Evolutionary conservation across 2,888 invertebrate species (phyloP).

Genomic region (Teleiodes luculella): DNA sequence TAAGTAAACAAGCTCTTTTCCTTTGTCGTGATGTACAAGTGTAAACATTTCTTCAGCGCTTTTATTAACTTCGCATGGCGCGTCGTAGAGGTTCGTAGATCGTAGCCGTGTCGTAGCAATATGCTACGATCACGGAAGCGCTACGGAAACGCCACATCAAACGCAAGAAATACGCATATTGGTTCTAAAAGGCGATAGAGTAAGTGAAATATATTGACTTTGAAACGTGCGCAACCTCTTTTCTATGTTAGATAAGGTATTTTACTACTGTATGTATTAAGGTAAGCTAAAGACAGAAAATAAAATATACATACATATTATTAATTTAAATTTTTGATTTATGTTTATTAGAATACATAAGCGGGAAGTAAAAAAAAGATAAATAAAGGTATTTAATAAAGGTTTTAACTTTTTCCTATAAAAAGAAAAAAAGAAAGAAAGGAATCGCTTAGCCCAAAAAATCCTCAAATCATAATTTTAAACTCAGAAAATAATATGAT

Average conservation of each 20-base stretch:
- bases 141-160: conserved; percentile 8
- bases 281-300: too few species aligned
- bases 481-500: not conserved
- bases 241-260: not conserved
- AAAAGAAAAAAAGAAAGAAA: too few species aligned
- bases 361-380: too few species aligned
- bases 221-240: not conserved
- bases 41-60: conserved; percentile 7
- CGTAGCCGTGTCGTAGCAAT: conserved; percentile 4
- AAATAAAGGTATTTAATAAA: too few species aligned
- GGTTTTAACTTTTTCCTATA: too few species aligned
- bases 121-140: conserved; percentile 9
- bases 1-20: not conserved
- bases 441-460: too few species aligned
- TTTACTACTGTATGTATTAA: not conserved
- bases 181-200: not conserved
- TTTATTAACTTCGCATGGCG: conserved; percentile 2
- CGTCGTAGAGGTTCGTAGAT: conserved; percentile 1
- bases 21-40: conserved; percentile 1
- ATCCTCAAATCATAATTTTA: too few species aligned
- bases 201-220: not conserved
- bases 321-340: too few species aligned
- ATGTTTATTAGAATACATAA: too few species aligned
- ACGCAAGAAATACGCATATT: conserved; percentile 6
- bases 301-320: too few species aligned